Conservation (phyloP, 2,797 vertebrate genomes). For the Momotus momota region DNA sequence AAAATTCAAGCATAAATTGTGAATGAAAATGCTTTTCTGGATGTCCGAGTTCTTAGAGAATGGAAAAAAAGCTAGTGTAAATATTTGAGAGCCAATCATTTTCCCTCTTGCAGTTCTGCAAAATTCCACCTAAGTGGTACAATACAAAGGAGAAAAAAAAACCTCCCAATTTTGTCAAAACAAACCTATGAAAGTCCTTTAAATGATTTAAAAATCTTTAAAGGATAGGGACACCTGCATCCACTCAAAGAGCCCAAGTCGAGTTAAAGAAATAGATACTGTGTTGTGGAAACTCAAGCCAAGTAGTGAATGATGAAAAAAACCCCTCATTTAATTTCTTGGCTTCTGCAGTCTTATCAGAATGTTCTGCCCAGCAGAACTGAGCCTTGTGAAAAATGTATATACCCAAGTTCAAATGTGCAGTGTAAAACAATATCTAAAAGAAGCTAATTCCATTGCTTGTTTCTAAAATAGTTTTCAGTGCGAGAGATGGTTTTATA, state of each 20-base stretch:
- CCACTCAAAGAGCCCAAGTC: not conserved
- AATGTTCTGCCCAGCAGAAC: constrained; percentile 21
- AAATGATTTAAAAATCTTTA: not conserved
- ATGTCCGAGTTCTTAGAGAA: not conserved
- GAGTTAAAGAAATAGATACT: not conserved
- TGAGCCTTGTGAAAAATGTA: constrained; percentile 42
- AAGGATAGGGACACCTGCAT: not conserved
- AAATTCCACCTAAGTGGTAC: not conserved
- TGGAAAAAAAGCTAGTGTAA: not conserved
- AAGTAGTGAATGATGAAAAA: not conserved
- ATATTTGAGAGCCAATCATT: not conserved
- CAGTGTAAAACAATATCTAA: constrained; percentile 63
- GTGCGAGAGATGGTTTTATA: constrained; percentile 72
- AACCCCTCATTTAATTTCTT: not conserved
- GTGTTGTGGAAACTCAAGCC: not conserved
- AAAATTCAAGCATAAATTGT: not conserved
- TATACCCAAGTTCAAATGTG: constrained; percentile 41
- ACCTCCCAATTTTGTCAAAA: not conserved
- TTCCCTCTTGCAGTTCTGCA: not conserved
- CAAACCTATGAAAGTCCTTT: not conserved
- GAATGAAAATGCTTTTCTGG: not conserved
- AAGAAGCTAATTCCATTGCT: constrained; percentile 55
- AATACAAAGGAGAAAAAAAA: not conserved
- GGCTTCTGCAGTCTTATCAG: constrained; percentile 38
- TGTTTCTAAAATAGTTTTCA: constrained; percentile 72